phyloP scores from a whole-genome alignment of 1,140 invertebrate species.

The Bursaphelenchus mucronatus region DNA sequence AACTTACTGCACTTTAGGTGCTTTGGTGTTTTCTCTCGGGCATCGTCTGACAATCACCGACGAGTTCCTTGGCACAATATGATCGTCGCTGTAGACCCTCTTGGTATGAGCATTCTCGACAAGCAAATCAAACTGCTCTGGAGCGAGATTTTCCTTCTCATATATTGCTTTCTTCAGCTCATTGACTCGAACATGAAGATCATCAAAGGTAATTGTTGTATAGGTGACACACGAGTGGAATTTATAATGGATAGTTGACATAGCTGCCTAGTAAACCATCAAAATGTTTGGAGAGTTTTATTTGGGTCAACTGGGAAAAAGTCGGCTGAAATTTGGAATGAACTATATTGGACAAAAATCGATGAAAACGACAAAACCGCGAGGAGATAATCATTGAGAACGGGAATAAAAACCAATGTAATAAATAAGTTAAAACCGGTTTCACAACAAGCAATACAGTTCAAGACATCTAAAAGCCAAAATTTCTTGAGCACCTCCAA shows the following conservation, averaged over 20 bases:
- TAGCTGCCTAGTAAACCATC: conserved; percentile 26
- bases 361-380: too few relatives aligned
- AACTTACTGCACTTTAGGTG: conserved; percentile 62
- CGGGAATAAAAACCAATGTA: too few relatives aligned
- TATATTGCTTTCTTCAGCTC: conserved; percentile 91
- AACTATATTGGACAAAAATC: too few relatives aligned
- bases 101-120: conserved; percentile 95
- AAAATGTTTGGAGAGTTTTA: too few relatives aligned
- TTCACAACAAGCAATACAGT: too few relatives aligned
- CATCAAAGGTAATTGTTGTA: conserved; percentile 93
- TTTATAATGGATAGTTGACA: conserved; percentile 90
- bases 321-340: too few relatives aligned
- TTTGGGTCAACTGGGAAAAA: too few relatives aligned
- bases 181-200: conserved; percentile 84
- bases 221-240: conserved; percentile 90
- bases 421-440: too few relatives aligned
- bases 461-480: too few relatives aligned
- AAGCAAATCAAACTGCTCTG: conserved; percentile 88
- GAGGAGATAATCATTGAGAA: too few relatives aligned
- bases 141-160: conserved; percentile 81
- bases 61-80: conserved; percentile 90
- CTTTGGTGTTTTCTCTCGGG: conserved; percentile 69
- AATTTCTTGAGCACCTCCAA: too few relatives aligned
- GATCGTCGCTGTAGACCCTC: conserved; percentile 69
- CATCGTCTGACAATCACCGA: conserved; percentile 89